These are phyloP conservation scores for Machimus atricapillus DNA, from an alignment of 2,888 invertebrate genomes.

Conservation along the genomic window DNA sequence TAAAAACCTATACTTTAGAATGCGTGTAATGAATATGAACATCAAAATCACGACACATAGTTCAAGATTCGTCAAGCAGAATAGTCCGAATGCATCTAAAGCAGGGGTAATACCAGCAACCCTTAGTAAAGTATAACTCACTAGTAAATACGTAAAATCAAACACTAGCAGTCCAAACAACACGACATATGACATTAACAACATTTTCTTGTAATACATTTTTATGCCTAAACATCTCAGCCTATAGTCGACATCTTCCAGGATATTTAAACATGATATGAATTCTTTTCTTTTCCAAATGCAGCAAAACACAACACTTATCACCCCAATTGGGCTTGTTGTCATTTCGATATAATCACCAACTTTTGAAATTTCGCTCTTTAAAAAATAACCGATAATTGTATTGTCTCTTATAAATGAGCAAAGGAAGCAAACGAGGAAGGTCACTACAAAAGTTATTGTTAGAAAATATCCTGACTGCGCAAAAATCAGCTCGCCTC, in stretches of 20 bases:
- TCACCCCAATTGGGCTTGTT: background rate
- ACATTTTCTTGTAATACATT: slow-evolving; percentile 55
- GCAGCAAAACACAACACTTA: slow-evolving; percentile 53
- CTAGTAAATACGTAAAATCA: slow-evolving; percentile 56
- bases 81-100: slow-evolving; percentile 57
- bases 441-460: background rate
- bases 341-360: background rate
- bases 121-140: slow-evolving; percentile 55
- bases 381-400: background rate
- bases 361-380: background rate
- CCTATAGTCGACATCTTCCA: slow-evolving; percentile 55
- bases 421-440: background rate
- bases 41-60: slow-evolving; percentile 59
- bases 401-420: background rate
- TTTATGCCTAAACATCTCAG: slow-evolving; percentile 55
- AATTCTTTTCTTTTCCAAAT: slow-evolving; percentile 54
- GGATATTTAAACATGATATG: slow-evolving; percentile 53
- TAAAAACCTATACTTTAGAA: slow-evolving; percentile 56
- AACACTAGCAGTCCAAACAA: slow-evolving; percentile 56
- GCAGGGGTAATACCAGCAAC: slow-evolving; percentile 57
- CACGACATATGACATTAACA: slow-evolving; percentile 54
- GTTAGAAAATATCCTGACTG: background rate
- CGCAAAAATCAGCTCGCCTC: background rate
- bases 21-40: slow-evolving; percentile 55
- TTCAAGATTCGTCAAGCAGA: slow-evolving; percentile 58